Evolutionary conservation across 2,113 vertebrate genomes (phyloP), one percentile per base, ranked within the genome.

Genomic region (Oceanites oceanicus): DNA sequence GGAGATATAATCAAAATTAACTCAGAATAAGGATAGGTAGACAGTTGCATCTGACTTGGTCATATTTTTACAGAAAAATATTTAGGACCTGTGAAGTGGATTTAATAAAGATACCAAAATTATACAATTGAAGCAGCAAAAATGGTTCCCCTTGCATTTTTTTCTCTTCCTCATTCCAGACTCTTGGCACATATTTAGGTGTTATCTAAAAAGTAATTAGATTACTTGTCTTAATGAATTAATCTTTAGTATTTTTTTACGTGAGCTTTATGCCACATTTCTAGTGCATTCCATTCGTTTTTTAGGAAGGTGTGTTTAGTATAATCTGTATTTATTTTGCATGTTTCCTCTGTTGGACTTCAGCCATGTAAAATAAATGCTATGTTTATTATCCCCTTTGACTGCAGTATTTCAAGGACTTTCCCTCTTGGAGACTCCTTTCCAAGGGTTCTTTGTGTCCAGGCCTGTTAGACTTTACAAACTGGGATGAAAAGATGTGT

Each of bases 381-480:
- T 91, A 2, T 95, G 58, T 92, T 97, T 96, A 94, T 96, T 96
- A 94, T 93, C 53, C 72, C 85, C 26, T 79, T 90, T 87, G 61
- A 96, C 95, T 96, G 73, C 73, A 93, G n/a, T 94, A 87, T 96
- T 94, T 97, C 89, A 95, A 92, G 92, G 91, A 93, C 90, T 90
- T 94, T 94, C 58, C 58, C 53, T 88, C 49, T 79, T 74, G 59
- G 62, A 79, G 15, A 45, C 66, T 94, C 13, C 58, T 97, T 94
- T 94, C 80, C 92, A 96, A 94, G 45, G 30, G 61, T 53, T 91
- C 80, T 92, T 90, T 94, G 61, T 97, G 77, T 81, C 63, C 63
- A 80, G 47, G 19, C 45, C 36, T 77, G 78, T 83, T 94, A 74
- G 36, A 58, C 58, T 58, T 91, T 47, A 63, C 34, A 92, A 81